Base-by-base conservation (phyloP, 2,113 vertebrate genomes). In the Pelusios castaneus region DNA sequence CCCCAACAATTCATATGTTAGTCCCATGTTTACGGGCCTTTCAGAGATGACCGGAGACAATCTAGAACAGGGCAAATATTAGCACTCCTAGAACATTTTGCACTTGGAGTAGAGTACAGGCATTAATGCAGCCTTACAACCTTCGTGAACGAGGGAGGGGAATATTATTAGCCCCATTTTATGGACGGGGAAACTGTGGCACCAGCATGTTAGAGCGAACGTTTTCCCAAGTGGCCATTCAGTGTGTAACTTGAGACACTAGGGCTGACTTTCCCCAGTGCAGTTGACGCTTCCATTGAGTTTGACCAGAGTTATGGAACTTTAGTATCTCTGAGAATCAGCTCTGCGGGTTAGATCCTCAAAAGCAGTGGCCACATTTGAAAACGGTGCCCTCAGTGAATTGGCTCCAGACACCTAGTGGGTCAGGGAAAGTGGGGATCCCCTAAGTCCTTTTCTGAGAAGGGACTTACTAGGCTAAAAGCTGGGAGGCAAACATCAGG, bases 1-100 rank as follows among this genome's bases (percentile, higher is more conserved):
- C 3, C 1, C 24, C 41, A 22, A 70, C 38, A 25, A 0, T 56
- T 58, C 80, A 8, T 27, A 1, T 24, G n/a, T 3, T 27, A 80
- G 56, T n/a, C 4, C 47, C 43, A 63, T 43, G 43, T 60, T 92
- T 49, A 58, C 34, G 10, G 9, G 0, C 19, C 25, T 24, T 31
- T 1, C 2, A 27, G 79, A 67, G 5, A 29, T 84, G 88, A 11
- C 1, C 6, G n/a, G 49, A 81, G 54, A 4, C 3, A 4, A 77
- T 21, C 55, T n/a, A 6, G 10, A 43, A 25, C 2, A 2, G 43
- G 81, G 45, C 41, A 45, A 43, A 27, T 14, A 45, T 76, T 76
- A 41, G 7, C 41, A 16, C 11, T 11, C 24, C 22, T 76, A 10
- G 63, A 38, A n/a, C 31, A 21, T 16, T 21, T 67, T n/a, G 19